phyloP scores from a whole-genome alignment of 2,888 invertebrate genomes.

The Nomada fabriciana region DNA sequence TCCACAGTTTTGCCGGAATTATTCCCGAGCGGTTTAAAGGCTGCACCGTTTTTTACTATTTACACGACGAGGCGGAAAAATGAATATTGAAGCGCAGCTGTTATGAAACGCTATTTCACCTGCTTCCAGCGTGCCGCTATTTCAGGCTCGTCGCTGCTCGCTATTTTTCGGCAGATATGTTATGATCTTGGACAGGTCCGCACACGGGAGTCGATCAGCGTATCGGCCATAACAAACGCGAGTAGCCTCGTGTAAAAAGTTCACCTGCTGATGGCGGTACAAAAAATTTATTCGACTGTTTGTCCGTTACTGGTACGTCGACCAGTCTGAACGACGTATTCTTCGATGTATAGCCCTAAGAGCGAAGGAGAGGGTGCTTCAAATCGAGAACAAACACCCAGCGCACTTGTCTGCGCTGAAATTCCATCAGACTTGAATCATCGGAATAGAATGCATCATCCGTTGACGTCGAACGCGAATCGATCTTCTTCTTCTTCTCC shows the following conservation, averaged over 20 bases:
- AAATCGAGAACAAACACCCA: neutral
- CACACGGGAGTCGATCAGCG: neutral
- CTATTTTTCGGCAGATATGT: neutral
- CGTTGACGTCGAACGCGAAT: slow-evolving; percentile 45
- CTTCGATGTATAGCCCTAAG: too few species aligned
- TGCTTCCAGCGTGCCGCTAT: too few species aligned
- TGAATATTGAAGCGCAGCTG: neutral
- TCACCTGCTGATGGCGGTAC: neutral
- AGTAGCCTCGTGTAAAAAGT: neutral
- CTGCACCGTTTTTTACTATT: neutral
- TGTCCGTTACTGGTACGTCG: too few species aligned
- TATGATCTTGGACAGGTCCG: neutral
- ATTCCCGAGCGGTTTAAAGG: too few species aligned
- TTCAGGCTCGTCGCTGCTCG: neutral
- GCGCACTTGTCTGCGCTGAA: slow-evolving; percentile 14
- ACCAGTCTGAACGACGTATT: too few species aligned
- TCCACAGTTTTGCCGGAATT: neutral
- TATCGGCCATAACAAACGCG: neutral
- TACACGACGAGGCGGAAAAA: neutral
- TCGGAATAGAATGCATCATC: slow-evolving; percentile 51
- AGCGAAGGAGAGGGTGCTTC: neutral
- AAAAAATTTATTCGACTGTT: neutral
- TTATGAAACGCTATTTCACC: neutral
- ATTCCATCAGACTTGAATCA: slow-evolving; percentile 60
- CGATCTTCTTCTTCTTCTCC: slow-evolving; percentile 39